These are phyloP conservation scores for Cremastinae sp. DNA, from an alignment of 2,888 invertebrate genomes.

Conservation along the genomic window DNA sequence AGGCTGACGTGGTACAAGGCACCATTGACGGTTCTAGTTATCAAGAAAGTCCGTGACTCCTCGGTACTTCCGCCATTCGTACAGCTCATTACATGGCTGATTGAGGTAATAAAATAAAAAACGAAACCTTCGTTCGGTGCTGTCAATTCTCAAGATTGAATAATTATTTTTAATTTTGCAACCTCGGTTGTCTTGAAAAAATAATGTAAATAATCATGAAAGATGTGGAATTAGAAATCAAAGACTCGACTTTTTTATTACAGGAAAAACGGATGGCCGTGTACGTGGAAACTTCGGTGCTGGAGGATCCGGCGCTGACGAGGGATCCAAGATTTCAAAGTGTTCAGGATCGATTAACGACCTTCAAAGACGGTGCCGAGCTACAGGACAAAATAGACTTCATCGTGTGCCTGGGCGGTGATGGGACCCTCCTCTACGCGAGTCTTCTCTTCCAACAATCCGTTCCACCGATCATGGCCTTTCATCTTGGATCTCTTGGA, in stretches of 20 bases:
- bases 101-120: slow-evolving; percentile 84
- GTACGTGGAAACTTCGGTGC: slow-evolving; percentile 94
- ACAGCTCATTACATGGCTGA: slow-evolving; percentile 95
- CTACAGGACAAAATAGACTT: slow-evolving; percentile 97
- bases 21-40: slow-evolving; percentile 96
- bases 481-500: slow-evolving; percentile 97
- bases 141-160: not conserved
- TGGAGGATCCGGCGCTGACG: slow-evolving; percentile 90
- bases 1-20: slow-evolving; percentile 98
- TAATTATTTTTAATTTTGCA: not conserved
- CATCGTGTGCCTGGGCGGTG: slow-evolving; percentile 97
- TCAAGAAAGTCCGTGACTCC: slow-evolving; percentile 97
- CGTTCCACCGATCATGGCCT: slow-evolving; percentile 98
- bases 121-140: not conserved
- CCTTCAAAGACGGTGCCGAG: slow-evolving; percentile 92
- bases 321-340: slow-evolving; percentile 88
- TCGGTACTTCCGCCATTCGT: slow-evolving; percentile 94
- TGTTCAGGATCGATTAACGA: slow-evolving; percentile 92
- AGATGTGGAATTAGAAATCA: not conserved
- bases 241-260: slow-evolving; percentile 23
- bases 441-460: slow-evolving; percentile 97
- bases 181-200: not conserved
- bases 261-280: slow-evolving; percentile 98
- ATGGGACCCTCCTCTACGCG: slow-evolving; percentile 97
- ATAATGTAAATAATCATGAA: not conserved